These are phyloP conservation scores for Pseudomyrmex pallidus DNA, from an alignment of 1,140 invertebrate species.

Conservation along the genomic window DNA sequence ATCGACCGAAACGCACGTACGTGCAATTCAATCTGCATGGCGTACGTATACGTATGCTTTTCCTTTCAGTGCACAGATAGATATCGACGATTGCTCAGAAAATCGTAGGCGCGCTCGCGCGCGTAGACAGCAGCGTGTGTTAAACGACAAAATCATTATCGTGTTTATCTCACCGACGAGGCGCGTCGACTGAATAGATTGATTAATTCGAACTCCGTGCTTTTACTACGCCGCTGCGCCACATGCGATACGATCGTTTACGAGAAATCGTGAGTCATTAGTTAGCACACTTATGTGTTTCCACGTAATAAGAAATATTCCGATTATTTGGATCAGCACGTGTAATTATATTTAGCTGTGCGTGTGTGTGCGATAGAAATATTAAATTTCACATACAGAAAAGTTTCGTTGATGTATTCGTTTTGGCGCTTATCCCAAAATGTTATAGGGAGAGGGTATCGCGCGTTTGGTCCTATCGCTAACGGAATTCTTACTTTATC, in stretches of 20 bases:
- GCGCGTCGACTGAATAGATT: neutral
- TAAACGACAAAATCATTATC: slow-evolving; percentile 34
- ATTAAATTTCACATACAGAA: neutral
- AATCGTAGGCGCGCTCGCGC: slow-evolving; percentile 8
- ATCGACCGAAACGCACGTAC: slow-evolving; percentile 57
- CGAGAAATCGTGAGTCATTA: neutral
- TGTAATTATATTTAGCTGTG: no score
- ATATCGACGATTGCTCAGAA: slow-evolving; percentile 37
- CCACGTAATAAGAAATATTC: neutral
- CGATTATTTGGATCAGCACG: no score
- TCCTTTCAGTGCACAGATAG: slow-evolving; percentile 38
- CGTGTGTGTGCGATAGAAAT: no score
- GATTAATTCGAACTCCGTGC: slow-evolving; percentile 13
- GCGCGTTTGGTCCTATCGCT: slow-evolving; percentile 21
- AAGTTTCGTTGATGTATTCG: neutral
- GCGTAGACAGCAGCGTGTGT: neutral
- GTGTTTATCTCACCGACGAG: slow-evolving; percentile 31
- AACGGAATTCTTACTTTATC: slow-evolving; percentile 75
- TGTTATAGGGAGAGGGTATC: neutral
- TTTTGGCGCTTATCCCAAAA: neutral
- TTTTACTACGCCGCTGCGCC: neutral
- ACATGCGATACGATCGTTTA: neutral
- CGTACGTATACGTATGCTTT: slow-evolving; percentile 38
- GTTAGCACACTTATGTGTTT: neutral
- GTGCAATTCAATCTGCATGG: slow-evolving; percentile 60